phyloP scores from a whole-genome alignment of 2,797 vertebrate genomes.

The Saxicola maurus region DNA sequence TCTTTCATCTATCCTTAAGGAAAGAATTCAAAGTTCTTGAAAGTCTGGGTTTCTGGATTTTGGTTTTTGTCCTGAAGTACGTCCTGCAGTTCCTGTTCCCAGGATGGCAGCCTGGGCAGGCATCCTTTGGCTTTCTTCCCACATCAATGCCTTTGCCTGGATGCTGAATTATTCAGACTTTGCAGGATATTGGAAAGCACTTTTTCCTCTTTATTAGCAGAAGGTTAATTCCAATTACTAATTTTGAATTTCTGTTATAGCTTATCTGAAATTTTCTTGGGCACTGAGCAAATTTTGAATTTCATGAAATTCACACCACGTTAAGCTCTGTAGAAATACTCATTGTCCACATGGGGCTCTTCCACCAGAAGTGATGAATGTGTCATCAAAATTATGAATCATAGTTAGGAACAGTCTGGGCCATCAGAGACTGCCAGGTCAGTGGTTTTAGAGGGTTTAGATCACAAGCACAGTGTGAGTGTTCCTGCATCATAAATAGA shows the following conservation, averaged over 20 bases:
- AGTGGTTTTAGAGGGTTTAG: neutral
- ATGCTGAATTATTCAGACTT: neutral
- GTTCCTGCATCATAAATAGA: neutral
- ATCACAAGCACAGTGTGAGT: neutral
- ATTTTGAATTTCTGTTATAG: neutral
- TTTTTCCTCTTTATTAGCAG: neutral
- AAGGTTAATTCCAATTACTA: neutral
- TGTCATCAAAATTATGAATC: neutral
- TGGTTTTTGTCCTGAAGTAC: neutral
- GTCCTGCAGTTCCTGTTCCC: neutral
- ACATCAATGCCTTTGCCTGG: neutral
- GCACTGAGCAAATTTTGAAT: neutral
- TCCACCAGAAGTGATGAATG: neutral
- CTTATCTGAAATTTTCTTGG: neutral
- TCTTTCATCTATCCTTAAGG: neutral
- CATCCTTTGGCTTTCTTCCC: neutral
- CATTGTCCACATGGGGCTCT: neutral
- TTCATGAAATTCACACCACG: neutral
- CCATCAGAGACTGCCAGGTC: neutral
- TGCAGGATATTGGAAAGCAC: neutral
- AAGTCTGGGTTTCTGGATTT: neutral
- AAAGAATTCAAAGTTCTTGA: neutral
- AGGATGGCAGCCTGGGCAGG: neutral
- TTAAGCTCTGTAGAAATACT: neutral
- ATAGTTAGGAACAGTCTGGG: neutral